phyloP scores from a whole-genome alignment of 2,797 vertebrate species.

The Propithecus perrieri region DNA sequence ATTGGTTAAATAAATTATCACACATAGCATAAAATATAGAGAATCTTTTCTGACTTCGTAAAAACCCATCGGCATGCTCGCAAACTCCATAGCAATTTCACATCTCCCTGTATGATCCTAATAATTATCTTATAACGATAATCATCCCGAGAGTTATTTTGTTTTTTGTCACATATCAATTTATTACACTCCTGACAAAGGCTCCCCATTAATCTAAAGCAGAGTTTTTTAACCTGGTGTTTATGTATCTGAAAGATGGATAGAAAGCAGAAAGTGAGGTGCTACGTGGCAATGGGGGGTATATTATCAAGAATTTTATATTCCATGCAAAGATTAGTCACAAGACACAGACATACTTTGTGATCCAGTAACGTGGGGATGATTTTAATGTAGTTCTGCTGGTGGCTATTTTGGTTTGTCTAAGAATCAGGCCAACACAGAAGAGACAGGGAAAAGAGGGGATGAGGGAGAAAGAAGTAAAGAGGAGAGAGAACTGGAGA shows the following conservation, averaged over 20 bases:
- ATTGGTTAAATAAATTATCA: not conserved
- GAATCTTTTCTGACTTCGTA: not conserved
- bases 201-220: not conserved
- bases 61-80: not conserved
- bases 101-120: not conserved
- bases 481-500: fast-evolving
- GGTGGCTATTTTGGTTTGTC: not conserved
- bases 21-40: not conserved
- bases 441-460: not conserved
- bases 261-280: not conserved
- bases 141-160: not conserved
- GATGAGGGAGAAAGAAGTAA: no score
- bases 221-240: not conserved
- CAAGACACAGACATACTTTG: not conserved
- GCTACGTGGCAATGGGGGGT: fast-evolving
- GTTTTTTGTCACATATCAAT: not conserved
- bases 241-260: not conserved
- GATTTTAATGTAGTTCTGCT: not conserved
- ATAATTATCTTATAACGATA: not conserved
- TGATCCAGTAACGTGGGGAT: not conserved
- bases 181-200: not conserved
- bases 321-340: not conserved
- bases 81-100: not conserved
- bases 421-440: not conserved
- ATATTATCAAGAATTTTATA: not conserved